Conservation (phyloP, 1,140 invertebrate genomes). For the Aphelinus atriplicis region DNA sequence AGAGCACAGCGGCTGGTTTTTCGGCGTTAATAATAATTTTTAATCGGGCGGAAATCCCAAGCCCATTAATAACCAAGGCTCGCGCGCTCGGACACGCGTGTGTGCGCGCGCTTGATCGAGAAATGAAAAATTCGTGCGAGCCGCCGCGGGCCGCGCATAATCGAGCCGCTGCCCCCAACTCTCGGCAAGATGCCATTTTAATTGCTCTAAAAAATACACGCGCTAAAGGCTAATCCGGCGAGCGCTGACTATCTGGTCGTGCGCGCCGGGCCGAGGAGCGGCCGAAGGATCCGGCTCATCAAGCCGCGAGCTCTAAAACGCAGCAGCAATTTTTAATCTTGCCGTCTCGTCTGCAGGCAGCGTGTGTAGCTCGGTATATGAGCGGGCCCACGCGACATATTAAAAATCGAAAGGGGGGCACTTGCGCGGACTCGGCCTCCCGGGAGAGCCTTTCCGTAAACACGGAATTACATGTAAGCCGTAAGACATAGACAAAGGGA, state of each 20-base stretch:
- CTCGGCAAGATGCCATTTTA: conserved; percentile 31
- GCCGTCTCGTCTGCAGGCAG: conserved; percentile 34
- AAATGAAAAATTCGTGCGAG: neutral
- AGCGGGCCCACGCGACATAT: conserved; percentile 50
- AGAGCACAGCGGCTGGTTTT: too few relatives aligned
- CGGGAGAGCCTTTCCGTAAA: conserved; percentile 62
- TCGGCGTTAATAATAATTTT: too few relatives aligned
- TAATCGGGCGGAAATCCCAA: too few relatives aligned
- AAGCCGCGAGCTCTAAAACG: conserved; percentile 49
- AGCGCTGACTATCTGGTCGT: too few relatives aligned
- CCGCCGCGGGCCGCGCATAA: neutral
- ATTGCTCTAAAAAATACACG: conserved; percentile 34
- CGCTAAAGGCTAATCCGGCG: neutral
- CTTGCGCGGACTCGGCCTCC: conserved; percentile 22
- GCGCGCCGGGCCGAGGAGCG: neutral
- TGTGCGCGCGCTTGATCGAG: too few relatives aligned
- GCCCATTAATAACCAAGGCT: too few relatives aligned
- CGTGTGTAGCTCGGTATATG: too few relatives aligned
- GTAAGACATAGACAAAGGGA: conserved; percentile 66
- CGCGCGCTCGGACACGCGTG: too few relatives aligned
- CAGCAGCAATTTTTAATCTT: conserved; percentile 52
- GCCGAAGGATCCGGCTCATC: conserved; percentile 9
- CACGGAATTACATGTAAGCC: conserved; percentile 65
- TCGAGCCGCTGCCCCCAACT: neutral
- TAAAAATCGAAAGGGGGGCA: conserved; percentile 55